Evolutionary conservation across 1,140 invertebrate genomes (phyloP).

Genomic region (Nylanderia fulva): DNA sequence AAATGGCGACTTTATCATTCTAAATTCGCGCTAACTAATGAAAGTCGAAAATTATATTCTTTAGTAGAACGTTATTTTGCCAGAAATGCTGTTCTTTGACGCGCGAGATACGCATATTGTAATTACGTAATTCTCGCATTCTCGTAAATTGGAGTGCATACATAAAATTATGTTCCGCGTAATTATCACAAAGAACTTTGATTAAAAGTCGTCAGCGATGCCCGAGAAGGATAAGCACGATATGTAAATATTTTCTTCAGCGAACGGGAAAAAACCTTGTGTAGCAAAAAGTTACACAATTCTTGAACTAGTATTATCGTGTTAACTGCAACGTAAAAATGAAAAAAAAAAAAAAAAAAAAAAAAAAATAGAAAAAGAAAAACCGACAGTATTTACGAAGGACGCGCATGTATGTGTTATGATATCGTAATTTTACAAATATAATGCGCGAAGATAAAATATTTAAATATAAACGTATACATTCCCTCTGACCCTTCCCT

Average conservation of each 20-base stretch:
- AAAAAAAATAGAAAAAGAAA: background rate
- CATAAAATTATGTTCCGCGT: slow-evolving; percentile 45
- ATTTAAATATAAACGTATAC: slow-evolving; percentile 34
- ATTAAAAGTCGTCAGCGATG: slow-evolving; percentile 36
- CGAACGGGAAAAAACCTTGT: background rate
- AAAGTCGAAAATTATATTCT: slow-evolving; percentile 56
- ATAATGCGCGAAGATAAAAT: slow-evolving; percentile 11
- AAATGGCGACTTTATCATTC: slow-evolving; percentile 58
- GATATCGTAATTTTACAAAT: slow-evolving; percentile 30
- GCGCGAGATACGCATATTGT: background rate
- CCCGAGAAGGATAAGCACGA: background rate
- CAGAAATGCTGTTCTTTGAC: slow-evolving; percentile 24
- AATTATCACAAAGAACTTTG: slow-evolving; percentile 47
- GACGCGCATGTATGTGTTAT: background rate
- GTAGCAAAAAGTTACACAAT: background rate
- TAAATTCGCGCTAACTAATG: slow-evolving; percentile 54
- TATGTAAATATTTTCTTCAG: slow-evolving; percentile 9
- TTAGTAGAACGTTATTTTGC: slow-evolving; percentile 19
- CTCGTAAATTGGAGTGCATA: slow-evolving; percentile 27
- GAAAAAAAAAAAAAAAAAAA: background rate
- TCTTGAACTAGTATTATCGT: slow-evolving; percentile 18
- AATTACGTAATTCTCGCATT: background rate
- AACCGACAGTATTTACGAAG: background rate
- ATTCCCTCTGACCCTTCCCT: background rate
- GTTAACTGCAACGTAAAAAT: background rate